Evolutionary conservation across 2,888 invertebrate species (phyloP), one percentile per base, ranked within the genome.

Genomic region (Caradrina clavipalpis): DNA sequence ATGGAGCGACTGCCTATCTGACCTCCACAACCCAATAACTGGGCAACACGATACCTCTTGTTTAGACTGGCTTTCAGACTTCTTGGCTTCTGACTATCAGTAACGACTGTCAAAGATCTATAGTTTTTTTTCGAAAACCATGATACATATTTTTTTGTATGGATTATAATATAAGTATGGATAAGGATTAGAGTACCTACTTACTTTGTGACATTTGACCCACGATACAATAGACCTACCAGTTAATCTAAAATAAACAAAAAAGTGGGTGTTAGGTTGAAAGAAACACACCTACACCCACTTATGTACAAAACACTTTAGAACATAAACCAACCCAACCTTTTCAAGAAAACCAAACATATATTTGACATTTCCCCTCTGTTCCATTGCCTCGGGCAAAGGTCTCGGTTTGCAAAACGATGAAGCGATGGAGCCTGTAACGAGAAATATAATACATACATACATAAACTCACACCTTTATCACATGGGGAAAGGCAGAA

Each of bases 381-480:
- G 10, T n/a, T 6, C 8, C 8, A 2, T 19, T 6, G 45, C 58
- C 58, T 3, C 26, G 13, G 71, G 70, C 21, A 35, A 31, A 31
- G 42, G 13, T 50, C 22, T 55, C 26, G 11, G 26, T 58, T 70
- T 45, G 42, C 45, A 54, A 58, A 77, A 21, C n/a, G 35, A 49
- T 61, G 15, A 58, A 77, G 26, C n/a, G 35, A 49, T 61, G 15
- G 31, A 47, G 17, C 15, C 26, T 11, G 10, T 60, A 50, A 50
- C 59, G 45, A 73, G 59, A 51, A 47, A 56, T 60, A 75, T 50
- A n/a, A n/a, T n/a, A n/a, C n/a, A n/a, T n/a, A n/a, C n/a, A n/a
- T n/a, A n/a, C n/a, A n/a, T n/a, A n/a, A n/a, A n/a, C n/a, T n/a
- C n/a, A n/a, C n/a, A n/a, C n/a, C n/a, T n/a, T n/a, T n/a, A n/a